Base-by-base conservation (phyloP, 1,140 invertebrate species). In the Sycophila sp. region DNA sequence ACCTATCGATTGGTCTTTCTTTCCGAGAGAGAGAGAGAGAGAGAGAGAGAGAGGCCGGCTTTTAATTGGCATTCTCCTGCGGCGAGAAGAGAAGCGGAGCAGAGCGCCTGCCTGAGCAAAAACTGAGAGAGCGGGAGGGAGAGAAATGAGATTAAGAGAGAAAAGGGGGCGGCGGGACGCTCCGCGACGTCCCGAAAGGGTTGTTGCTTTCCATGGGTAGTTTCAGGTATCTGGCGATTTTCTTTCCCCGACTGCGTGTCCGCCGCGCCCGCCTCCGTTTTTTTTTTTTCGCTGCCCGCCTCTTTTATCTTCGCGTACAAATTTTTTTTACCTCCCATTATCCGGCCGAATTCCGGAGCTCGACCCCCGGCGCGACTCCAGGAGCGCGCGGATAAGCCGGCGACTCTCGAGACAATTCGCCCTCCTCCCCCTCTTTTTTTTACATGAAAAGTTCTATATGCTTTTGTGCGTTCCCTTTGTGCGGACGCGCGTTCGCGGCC, bases 1-100 rank as follows among this genome's bases (percentile, higher is more conserved):
- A 67, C 75, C 78, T 84, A 86, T 86, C 83, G 84, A 86, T 86
- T 86, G 81, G 77, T 75, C 79, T 85, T 85, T 86, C 83, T 84
- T 85, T 84, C 80, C 30, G 78, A 47, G 30, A 28, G 40, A 15
- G 42, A 24, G 38, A 45, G 17, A 47, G 42, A 47, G 19, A 47
- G 56, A 47, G 42, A 47, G 42, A 78, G 71, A 78, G 77, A 58
- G 40, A 36, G 53, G 76, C 73, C 73, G 76, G 80, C 81, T 85
- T 85, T 85, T 85, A 85, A 85, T 86, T 86, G 84, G 83, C 84
- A 84, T 84, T 84, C 82, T 85, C 81, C 77, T 81, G 80, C 78
- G 77, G 81, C 77, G 78, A 82, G 80, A 81, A 80, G 76, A 82
- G 81, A 77, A 76, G 75, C 69, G 70, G 69, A 77, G 63, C 47